Evolutionary conservation across 2,888 invertebrate genomes (phyloP).

Genomic region (Iphiclides podalirius): DNA sequence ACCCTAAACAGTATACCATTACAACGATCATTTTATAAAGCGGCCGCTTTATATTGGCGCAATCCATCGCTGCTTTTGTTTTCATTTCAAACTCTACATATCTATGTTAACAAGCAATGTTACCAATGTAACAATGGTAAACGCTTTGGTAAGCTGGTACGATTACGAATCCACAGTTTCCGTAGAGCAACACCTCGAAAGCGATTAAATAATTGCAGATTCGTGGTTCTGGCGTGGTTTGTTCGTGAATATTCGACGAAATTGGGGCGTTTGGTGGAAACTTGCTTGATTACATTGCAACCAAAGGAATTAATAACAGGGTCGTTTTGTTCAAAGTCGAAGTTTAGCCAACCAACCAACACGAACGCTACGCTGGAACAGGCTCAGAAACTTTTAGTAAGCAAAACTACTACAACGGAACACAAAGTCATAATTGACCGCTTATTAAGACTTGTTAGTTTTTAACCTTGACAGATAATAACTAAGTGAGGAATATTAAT

Average conservation of each 20-base stretch:
- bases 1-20: conserved; percentile 58
- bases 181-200: conserved; percentile 65
- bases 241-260: conserved; percentile 62
- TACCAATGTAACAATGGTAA: not conserved
- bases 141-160: not conserved
- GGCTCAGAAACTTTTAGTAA: not conserved
- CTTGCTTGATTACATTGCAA: conserved; percentile 61
- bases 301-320: conserved; percentile 58
- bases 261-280: conserved; percentile 60
- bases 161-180: conserved; percentile 48
- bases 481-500: not conserved
- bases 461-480: not conserved
- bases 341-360: no score
- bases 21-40: conserved; percentile 36
- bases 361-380: not conserved
- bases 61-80: conserved; percentile 38
- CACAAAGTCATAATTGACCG: not conserved
- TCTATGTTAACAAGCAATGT: not conserved
- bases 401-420: not conserved
- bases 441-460: not conserved
- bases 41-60: conserved; percentile 29
- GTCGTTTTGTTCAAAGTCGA: conserved; percentile 39
- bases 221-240: conserved; percentile 55
- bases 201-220: conserved; percentile 72
- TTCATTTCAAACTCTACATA: not conserved